These are phyloP conservation scores for Chrysodeixis includens DNA, from an alignment of 2,888 invertebrate species.

Conservation along the genomic window DNA sequence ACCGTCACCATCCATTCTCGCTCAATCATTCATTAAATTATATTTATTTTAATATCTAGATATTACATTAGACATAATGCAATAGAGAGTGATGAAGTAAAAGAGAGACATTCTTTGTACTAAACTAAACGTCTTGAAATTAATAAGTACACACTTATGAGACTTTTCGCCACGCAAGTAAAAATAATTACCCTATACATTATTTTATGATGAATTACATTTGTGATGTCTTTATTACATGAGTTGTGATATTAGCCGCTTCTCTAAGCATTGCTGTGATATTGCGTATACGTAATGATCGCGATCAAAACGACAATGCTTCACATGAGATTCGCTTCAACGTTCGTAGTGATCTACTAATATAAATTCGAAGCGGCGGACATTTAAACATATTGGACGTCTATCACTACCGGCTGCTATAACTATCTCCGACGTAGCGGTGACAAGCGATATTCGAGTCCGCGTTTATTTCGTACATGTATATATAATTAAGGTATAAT, in stretches of 20 bases:
- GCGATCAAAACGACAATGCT: slow-evolving; percentile 55
- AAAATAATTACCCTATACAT: slow-evolving; percentile 63
- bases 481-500: slow-evolving; percentile 30
- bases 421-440: slow-evolving; percentile 33
- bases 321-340: slow-evolving; percentile 61
- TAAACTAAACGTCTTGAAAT: slow-evolving; percentile 83
- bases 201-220: slow-evolving; percentile 67
- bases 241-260: slow-evolving; percentile 74
- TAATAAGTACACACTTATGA: slow-evolving; percentile 85
- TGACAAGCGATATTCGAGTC: slow-evolving; percentile 31
- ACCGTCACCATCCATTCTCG: slow-evolving; percentile 81
- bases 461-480: slow-evolving; percentile 29
- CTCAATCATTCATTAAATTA: slow-evolving; percentile 75
- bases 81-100: slow-evolving; percentile 87
- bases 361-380: slow-evolving; percentile 55
- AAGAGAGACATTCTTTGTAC: slow-evolving; percentile 88
- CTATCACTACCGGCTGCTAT: slow-evolving; percentile 33
- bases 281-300: slow-evolving; percentile 58
- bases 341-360: slow-evolving; percentile 48
- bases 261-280: slow-evolving; percentile 53
- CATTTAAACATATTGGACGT: slow-evolving; percentile 17
- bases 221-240: slow-evolving; percentile 85
- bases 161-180: slow-evolving; percentile 79
- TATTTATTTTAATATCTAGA: slow-evolving; percentile 78
- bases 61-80: slow-evolving; percentile 77